Percentiles rank a stretch among this genome's conserved stretches.
These are phyloP conservation scores for Metallyticus violacea DNA, from an alignment of 2,888 invertebrate genomes.

Conservation along the genomic window DNA sequence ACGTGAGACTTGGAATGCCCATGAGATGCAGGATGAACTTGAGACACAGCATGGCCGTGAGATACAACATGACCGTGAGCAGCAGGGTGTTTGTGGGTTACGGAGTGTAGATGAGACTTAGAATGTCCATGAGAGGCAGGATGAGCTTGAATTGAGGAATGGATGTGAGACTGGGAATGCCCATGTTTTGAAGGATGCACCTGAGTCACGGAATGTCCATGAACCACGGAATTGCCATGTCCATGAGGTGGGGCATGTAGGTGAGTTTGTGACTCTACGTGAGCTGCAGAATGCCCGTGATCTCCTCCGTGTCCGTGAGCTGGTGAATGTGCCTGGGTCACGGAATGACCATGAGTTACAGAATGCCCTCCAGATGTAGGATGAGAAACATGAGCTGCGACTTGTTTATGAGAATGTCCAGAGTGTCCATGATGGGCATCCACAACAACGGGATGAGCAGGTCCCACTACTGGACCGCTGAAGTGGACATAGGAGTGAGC, in stretches of 20 bases:
- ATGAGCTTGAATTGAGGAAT: neutral
- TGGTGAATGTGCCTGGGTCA: neutral
- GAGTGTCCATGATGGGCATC: neutral
- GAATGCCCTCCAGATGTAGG: neutral
- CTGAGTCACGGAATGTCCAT: neutral
- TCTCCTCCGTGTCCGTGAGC: neutral
- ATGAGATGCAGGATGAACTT: neutral
- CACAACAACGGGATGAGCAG: neutral
- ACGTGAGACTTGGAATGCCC: neutral
- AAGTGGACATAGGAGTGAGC: slow-evolving; percentile 13
- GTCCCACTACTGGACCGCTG: slow-evolving; percentile 20
- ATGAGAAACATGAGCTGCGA: neutral
- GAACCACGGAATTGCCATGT: neutral
- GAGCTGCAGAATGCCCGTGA: neutral
- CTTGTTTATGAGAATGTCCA: neutral
- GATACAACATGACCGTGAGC: neutral
- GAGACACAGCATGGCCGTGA: neutral
- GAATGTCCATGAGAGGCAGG: neutral
- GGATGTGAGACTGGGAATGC: neutral
- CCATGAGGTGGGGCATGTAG: neutral
- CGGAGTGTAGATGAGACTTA: neutral
- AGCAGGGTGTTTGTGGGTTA: neutral
- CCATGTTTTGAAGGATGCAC: neutral
- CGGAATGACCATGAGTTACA: neutral
- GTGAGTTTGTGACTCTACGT: neutral